Evolutionary conservation across 2,113 vertebrate genomes (phyloP).

Genomic region (Oryctolagus cuniculus): DNA sequence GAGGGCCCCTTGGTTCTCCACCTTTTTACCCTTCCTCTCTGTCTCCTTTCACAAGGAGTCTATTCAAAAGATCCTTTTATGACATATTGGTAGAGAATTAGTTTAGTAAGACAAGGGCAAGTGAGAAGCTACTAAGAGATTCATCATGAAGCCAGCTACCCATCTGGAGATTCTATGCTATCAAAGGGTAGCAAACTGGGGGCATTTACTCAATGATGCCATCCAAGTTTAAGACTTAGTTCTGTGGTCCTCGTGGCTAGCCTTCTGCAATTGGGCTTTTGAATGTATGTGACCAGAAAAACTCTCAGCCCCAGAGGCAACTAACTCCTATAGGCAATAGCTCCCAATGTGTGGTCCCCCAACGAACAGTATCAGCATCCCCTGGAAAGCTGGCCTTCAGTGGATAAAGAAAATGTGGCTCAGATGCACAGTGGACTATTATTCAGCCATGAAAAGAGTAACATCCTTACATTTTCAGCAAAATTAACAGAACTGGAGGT

Average conservation of each 20-base stretch:
- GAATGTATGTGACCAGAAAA: neutral
- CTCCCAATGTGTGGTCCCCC: neutral
- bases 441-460: no score
- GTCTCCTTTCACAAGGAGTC: no score
- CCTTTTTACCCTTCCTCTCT: no score
- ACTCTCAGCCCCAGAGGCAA: neutral
- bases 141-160: neutral
- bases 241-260: accelerated
- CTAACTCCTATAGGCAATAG: no score
- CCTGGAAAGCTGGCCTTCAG: no score
- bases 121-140: neutral
- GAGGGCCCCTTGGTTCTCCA: no score
- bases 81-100: neutral
- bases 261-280: neutral
- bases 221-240: accelerated
- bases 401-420: no score
- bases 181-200: neutral
- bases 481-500: no score
- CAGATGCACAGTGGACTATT: no score
- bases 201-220: neutral
- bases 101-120: neutral
- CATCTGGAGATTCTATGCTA: neutral
- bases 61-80: conserved; percentile 7
- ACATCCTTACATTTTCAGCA: no score
- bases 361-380: neutral